Evolutionary conservation across 2,797 vertebrate genomes (phyloP), one percentile per base, ranked within the genome.

Genomic region (Tapera naevia): DNA sequence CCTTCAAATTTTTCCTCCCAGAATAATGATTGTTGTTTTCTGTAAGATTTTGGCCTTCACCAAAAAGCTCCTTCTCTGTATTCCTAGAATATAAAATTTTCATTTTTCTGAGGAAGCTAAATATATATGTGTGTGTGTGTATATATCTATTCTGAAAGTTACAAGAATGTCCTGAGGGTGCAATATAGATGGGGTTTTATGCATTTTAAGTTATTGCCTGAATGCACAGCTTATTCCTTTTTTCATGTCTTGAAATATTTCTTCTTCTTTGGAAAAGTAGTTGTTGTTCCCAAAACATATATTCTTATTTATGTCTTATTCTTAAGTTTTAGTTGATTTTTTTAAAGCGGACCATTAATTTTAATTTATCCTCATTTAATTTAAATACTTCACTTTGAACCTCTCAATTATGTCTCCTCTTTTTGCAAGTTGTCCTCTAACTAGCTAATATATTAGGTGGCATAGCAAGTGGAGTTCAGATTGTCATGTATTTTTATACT

Each of bases 171-270:
- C 78, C 75, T 74, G 46, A 89, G 69, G 48, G 79, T 82, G 27
- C 57, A 88, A 30, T 78, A 58, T 72, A 39, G 28, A 54, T 86
- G 13, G 24, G 91, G 58, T 78, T 81, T 48, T 81, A 39, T 88
- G 76, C 45, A 53, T 87, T 93, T 92, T 54, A 92, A 91, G 41
- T 60, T 87, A 66, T 46, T 84, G n/a, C 73, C 41, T 80, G 65
- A 78, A 69, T 23, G 88, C 54, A 41, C 25, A 71, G 25, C 43
- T 91, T 86, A 64, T 48, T 93, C 45, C 39, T 83, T 90, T 81
- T 17, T 46, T 72, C 32, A 18, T 17, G 10, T 75, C 57, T 72
- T 92, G 61, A 80, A 94, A 87, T 86, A 85, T 43, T 84, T 71
- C n/a, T 37, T 82, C 50, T 33, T 94, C 61, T 75, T 70, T 75